Conservation (phyloP, 1,140 invertebrate species). For the Agraylea sexmaculata region DNA sequence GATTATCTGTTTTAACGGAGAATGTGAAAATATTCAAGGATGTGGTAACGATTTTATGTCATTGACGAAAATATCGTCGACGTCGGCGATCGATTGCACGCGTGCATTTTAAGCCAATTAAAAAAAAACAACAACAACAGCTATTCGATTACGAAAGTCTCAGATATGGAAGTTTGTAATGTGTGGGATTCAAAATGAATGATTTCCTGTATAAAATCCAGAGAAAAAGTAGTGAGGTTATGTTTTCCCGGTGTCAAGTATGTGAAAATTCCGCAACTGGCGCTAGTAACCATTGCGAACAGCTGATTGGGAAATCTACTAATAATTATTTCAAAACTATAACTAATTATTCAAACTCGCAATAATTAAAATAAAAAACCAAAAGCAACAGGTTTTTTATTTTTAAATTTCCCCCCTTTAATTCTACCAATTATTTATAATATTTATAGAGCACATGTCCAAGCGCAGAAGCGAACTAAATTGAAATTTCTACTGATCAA, state of each 20-base stretch:
- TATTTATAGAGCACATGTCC: too few relatives aligned
- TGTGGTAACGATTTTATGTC: not conserved
- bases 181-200: not conserved
- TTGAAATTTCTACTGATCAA: too few relatives aligned
- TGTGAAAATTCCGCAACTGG: slow-evolving; percentile 12
- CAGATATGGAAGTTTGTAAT: not conserved
- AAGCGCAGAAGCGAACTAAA: too few relatives aligned
- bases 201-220: too few relatives aligned
- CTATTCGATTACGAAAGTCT: not conserved
- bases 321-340: not conserved
- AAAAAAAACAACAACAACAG: not conserved
- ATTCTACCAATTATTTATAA: too few relatives aligned
- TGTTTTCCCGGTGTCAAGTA: slow-evolving; percentile 17
- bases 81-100: not conserved
- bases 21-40: too few relatives aligned
- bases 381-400: too few relatives aligned
- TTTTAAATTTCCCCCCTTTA: too few relatives aligned
- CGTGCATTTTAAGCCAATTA: not conserved
- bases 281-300: slow-evolving; percentile 7
- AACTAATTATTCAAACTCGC: not conserved
- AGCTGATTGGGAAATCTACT: too few relatives aligned
- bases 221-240: slow-evolving; percentile 17
- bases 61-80: not conserved
- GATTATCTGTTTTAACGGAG: too few relatives aligned
- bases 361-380: slow-evolving; percentile 1